Conservation (phyloP, 2,797 vertebrate species). For the Schizothorax lantsangensis region DNA sequence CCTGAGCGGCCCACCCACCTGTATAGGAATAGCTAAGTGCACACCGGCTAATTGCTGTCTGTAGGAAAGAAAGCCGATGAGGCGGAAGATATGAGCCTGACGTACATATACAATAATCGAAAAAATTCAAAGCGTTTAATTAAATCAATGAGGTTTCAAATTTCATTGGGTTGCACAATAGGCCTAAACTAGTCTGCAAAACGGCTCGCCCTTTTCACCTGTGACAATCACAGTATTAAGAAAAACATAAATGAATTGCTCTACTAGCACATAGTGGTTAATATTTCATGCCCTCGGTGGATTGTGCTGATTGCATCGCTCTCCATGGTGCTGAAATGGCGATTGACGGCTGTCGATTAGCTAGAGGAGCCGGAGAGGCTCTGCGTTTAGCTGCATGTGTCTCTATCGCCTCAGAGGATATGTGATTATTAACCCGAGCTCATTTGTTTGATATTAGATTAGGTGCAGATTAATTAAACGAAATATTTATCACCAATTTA, state of each 20-base stretch:
- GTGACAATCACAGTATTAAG: neutral
- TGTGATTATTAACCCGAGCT: neutral
- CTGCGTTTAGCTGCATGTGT: neutral
- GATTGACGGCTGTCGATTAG: constrained; percentile 55
- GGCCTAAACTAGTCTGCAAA: neutral
- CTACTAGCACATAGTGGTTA: neutral
- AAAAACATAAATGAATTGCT: neutral
- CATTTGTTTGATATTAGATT: neutral
- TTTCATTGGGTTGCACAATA: neutral
- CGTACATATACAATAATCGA: constrained; percentile 6
- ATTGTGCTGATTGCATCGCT: constrained; percentile 13
- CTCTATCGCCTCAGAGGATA: neutral
- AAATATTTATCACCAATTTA: neutral
- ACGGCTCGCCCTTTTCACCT: neutral
- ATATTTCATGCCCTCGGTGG: constrained; percentile 10
- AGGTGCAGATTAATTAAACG: neutral
- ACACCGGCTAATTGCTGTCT: constrained; percentile 74
- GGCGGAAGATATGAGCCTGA: constrained; percentile 26
- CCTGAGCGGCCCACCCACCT: constrained; percentile 75
- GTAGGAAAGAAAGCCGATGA: constrained; percentile 32
- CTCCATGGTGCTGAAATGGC: constrained; percentile 49
- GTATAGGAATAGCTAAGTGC: constrained; percentile 75
- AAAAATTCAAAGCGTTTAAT: constrained; percentile 1
- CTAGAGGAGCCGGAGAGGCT: constrained; percentile 60
- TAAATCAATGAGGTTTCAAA: neutral